Evolutionary conservation across 2,888 invertebrate genomes (phyloP).

Genomic region (Byasa hedistus): DNA sequence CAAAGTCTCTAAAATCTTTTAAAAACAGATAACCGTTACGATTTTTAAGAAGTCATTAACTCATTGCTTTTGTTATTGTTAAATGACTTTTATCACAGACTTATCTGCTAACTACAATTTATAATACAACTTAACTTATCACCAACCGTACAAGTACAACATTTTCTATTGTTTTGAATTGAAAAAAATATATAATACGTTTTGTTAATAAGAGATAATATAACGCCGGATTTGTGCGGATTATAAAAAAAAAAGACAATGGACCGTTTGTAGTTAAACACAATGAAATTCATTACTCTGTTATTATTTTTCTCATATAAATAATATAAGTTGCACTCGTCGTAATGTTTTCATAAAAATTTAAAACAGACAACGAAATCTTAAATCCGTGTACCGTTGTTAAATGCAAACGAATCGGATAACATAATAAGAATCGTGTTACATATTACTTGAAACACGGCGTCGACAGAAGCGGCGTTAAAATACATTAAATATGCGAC

Average conservation of each 20-base stretch:
- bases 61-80: not conserved
- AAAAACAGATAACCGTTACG: not conserved
- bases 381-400: slow-evolving; percentile 32
- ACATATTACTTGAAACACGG: slow-evolving; percentile 41
- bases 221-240: slow-evolving; percentile 11
- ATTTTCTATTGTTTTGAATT: not conserved
- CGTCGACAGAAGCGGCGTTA: slow-evolving; percentile 63
- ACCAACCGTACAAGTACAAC: not conserved
- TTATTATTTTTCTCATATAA: slow-evolving; percentile 21
- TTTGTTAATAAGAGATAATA: slow-evolving; percentile 22
- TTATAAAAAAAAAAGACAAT: slow-evolving; percentile 24
- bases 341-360: too few species aligned
- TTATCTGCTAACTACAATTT: not conserved
- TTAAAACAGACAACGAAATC: not conserved
- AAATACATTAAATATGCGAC: slow-evolving; percentile 74
- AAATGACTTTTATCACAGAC: not conserved
- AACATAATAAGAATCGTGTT: slow-evolving; percentile 39
- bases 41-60: not conserved
- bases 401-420: slow-evolving; percentile 49
- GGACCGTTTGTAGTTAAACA: slow-evolving; percentile 8
- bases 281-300: slow-evolving; percentile 8
- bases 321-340: not conserved
- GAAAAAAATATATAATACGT: slow-evolving; percentile 9
- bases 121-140: not conserved
- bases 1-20: not conserved